Percentiles rank a stretch among this genome's conserved stretches.
phyloP scores from a whole-genome alignment of 2,888 invertebrate genomes.

The Stenodera caucasica region DNA sequence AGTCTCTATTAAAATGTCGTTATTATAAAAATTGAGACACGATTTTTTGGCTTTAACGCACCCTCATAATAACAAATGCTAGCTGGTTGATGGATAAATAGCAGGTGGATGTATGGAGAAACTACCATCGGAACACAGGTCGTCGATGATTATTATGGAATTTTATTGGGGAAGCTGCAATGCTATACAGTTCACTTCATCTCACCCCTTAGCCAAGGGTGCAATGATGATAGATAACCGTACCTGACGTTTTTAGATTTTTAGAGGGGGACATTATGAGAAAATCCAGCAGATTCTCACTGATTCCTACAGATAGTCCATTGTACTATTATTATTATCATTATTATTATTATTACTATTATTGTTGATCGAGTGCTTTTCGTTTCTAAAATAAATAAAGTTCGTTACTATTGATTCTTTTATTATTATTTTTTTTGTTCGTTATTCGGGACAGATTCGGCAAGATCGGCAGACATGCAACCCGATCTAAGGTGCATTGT shows the following conservation, averaged over 20 bases:
- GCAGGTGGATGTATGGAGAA: slow-evolving; percentile 18
- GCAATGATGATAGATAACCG: slow-evolving; percentile 46
- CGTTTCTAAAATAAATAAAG: slow-evolving; percentile 22
- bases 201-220: slow-evolving; percentile 27
- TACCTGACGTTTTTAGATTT: slow-evolving; percentile 30
- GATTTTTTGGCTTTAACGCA: no score
- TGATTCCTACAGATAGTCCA: slow-evolving; percentile 29
- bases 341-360: no score
- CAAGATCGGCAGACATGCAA: no score
- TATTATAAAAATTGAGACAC: slow-evolving; percentile 18
- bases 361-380: slow-evolving; percentile 21
- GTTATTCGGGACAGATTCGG: no score
- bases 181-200: not conserved
- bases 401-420: slow-evolving; percentile 10
- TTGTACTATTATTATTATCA: slow-evolving; percentile 23
- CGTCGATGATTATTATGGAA: not conserved
- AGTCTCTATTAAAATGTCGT: slow-evolving; percentile 43
- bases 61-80: no score
- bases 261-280: slow-evolving; percentile 22
- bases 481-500: no score
- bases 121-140: slow-evolving; percentile 17
- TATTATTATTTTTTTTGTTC: no score
- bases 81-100: not conserved
- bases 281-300: slow-evolving; percentile 34
- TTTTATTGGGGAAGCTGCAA: slow-evolving; percentile 17